Evolutionary conservation across 2,888 invertebrate species (phyloP).

Genomic region (Prosopocoilus inquinatus): DNA sequence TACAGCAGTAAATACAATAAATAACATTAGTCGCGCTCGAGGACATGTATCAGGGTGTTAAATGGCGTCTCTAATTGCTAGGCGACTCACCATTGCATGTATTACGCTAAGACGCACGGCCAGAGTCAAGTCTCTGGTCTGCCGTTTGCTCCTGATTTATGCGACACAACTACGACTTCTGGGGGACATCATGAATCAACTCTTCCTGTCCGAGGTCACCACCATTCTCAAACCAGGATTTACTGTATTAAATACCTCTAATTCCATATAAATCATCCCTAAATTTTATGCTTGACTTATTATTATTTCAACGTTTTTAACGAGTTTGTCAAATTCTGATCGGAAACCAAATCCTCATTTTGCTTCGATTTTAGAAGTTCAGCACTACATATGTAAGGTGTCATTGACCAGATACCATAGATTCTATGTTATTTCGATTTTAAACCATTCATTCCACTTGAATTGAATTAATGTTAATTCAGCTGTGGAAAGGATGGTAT

Average conservation of each 20-base stretch:
- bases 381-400: no score
- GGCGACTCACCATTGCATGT: constrained; percentile 35
- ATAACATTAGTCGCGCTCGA: constrained; percentile 35
- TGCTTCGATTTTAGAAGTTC: no score
- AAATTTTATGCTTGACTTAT: no score
- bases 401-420: no score
- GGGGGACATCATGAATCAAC: constrained; percentile 44
- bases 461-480: no score
- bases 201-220: constrained; percentile 37
- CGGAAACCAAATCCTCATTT: no score
- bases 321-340: no score
- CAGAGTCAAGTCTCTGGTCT: constrained; percentile 38
- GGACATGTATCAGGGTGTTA: constrained; percentile 40
- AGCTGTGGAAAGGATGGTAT: no score
- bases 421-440: no score
- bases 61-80: constrained; percentile 40
- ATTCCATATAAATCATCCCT: constrained; percentile 20
- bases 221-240: constrained; percentile 23
- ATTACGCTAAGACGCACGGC: constrained; percentile 34
- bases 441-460: no score
- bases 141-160: constrained; percentile 42
- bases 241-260: constrained; percentile 28
- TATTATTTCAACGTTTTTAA: no score
- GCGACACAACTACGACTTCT: constrained; percentile 39
- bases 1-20: constrained; percentile 39